These are phyloP conservation scores for Coregonus sp. DNA, from an alignment of 2,797 vertebrate genomes.

Conservation along the genomic window DNA sequence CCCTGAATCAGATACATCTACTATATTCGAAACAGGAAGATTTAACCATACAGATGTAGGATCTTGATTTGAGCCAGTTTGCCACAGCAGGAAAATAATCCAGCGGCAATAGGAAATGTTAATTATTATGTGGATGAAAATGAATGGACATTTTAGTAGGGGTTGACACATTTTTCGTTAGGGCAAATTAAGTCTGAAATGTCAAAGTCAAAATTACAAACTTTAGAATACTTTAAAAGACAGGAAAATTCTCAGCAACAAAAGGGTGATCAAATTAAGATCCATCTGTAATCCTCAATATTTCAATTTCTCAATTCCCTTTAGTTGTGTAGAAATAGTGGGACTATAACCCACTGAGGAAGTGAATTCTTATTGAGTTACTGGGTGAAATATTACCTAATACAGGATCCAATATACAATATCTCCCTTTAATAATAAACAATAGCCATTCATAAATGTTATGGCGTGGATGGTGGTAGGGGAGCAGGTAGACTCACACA, in stretches of 20 bases:
- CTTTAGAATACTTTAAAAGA: too few species aligned
- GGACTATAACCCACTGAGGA: neutral
- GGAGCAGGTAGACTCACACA: neutral
- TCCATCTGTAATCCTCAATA: slow-evolving; percentile 1
- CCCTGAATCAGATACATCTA: neutral
- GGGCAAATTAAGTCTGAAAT: too few species aligned
- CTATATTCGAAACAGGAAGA: slow-evolving; percentile 15
- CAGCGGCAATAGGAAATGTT: too few species aligned
- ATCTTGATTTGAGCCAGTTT: too few species aligned
- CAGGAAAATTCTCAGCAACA: too few species aligned
- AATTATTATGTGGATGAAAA: too few species aligned
- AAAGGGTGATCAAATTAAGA: too few species aligned
- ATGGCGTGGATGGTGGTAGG: neutral
- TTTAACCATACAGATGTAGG: slow-evolving; percentile 8
- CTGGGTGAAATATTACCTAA: neutral
- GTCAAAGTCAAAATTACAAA: too few species aligned
- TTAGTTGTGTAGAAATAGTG: too few species aligned
- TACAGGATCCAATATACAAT: neutral
- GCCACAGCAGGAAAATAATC: too few species aligned
- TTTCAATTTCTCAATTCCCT: slow-evolving; percentile 27
- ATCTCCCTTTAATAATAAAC: slow-evolving; percentile 9
- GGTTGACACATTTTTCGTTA: too few species aligned
- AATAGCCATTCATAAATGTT: neutral
- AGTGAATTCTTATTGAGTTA: neutral
- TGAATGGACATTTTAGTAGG: too few species aligned